Conservation (phyloP, 2,113 vertebrate species). For the Grammomys surdaster region DNA sequence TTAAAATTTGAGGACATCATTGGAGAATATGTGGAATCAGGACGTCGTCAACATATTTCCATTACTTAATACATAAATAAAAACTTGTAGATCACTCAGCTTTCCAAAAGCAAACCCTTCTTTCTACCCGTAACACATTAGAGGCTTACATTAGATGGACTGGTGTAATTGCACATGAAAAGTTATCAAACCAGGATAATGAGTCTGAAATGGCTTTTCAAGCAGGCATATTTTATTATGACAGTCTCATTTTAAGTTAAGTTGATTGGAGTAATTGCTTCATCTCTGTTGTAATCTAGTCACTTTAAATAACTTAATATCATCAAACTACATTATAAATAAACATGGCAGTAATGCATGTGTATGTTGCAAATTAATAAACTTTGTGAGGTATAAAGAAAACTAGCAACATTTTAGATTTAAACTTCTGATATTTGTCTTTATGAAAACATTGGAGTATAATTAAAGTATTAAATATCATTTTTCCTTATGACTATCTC, state of each 20-base stretch:
- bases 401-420: background rate
- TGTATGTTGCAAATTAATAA: background rate
- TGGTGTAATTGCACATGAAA: background rate
- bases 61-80: background rate
- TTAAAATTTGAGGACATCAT: background rate
- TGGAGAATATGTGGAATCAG: background rate
- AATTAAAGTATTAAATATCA: background rate
- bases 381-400: background rate
- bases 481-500: background rate
- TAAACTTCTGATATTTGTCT: background rate
- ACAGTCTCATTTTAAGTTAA: background rate
- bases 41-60: background rate
- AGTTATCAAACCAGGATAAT: background rate
- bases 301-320: background rate
- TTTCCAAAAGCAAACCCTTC: background rate
- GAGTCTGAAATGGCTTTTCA: background rate
- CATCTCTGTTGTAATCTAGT: background rate
- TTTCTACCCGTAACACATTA: background rate
- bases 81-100: background rate
- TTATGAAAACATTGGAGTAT: background rate
- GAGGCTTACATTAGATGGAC: no score
- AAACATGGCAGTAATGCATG: background rate
- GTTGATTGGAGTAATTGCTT: background rate
- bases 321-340: background rate
- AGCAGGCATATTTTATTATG: background rate